Base-by-base conservation (phyloP, 30 jellyfish, hydroid and myxozoan genomes). In the Catostylus mosaicus region DNA sequence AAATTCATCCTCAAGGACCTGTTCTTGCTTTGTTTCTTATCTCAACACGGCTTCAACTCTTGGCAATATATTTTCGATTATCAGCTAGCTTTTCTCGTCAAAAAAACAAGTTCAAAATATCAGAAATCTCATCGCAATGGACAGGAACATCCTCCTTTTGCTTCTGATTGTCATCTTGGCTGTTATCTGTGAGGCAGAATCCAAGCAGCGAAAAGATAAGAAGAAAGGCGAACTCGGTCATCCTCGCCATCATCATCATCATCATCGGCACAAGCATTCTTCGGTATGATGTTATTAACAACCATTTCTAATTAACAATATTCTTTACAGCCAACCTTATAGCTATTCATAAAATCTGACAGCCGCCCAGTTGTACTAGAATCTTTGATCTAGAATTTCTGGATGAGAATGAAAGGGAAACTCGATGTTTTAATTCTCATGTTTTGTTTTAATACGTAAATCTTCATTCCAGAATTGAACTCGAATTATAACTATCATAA, bases 241-340 rank as follows among this genome's bases (percentile, higher is more conserved):
- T 43, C 73, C 46, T 27, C 71, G 30, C 12, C 51, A 48, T 73
- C 84, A 73, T 48, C 84, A 50, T 62, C 71, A 48, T 23, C 51
- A 47, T 73, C 84, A 47, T 48, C 72, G 30, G 23, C 33, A 43
- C 52, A 46, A 73, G 71, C 71, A 59, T 16, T 19, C 37, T 59
- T 59, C 71, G 71, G 71, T 59, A 59, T 59, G 38, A 59, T 59
- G 3, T 59, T 26, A 8, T 16, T 43, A n/a, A n/a, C n/a, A n/a
- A n/a, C n/a, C n/a, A n/a, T n/a, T n/a, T n/a, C n/a, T n/a, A n/a
- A n/a, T n/a, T n/a, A n/a, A n/a, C n/a, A n/a, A n/a, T n/a, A n/a
- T n/a, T n/a, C n/a, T n/a, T n/a, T n/a, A n/a, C n/a, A n/a, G n/a
- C n/a, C n/a, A n/a, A n/a, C n/a, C n/a, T n/a, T n/a, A n/a, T n/a